Evolutionary conservation across 92 coral and sea anemone species (phyloP).

Genomic region (Ricordea florida): DNA sequence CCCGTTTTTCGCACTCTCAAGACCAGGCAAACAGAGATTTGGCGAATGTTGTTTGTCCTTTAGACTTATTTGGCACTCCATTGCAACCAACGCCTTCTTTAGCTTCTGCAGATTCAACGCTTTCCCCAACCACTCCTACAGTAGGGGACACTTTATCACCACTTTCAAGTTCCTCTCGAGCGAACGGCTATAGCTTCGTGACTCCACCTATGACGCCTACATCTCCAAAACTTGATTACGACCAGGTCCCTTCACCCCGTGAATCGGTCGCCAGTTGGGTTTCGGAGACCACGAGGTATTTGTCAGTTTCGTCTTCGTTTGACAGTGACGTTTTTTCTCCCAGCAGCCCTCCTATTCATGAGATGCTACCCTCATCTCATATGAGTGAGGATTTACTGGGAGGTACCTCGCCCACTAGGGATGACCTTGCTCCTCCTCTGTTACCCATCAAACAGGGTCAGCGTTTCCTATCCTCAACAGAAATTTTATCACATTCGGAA

Average conservation of each 20-base stretch:
- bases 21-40: background rate
- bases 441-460: background rate
- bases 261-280: conserved; percentile 27
- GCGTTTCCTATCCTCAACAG: background rate
- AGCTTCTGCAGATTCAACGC: conserved; percentile 13
- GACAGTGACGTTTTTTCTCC: conserved; percentile 24
- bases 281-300: conserved; percentile 19
- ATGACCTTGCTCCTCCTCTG: background rate
- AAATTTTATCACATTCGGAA: background rate
- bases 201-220: conserved; percentile 16
- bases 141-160: background rate
- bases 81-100: background rate
- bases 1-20: background rate
- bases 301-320: conserved; percentile 26
- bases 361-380: no score
- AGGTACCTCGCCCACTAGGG: background rate
- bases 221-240: background rate
- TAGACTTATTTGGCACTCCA: background rate
- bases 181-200: conserved; percentile 20
- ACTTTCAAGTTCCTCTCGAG: background rate
- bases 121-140: background rate
- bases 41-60: no score
- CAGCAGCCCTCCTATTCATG: background rate
- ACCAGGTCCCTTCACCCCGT: background rate
- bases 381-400: no score